Conservation (phyloP, 2,113 vertebrate genomes). For the Python bivittatus region DNA sequence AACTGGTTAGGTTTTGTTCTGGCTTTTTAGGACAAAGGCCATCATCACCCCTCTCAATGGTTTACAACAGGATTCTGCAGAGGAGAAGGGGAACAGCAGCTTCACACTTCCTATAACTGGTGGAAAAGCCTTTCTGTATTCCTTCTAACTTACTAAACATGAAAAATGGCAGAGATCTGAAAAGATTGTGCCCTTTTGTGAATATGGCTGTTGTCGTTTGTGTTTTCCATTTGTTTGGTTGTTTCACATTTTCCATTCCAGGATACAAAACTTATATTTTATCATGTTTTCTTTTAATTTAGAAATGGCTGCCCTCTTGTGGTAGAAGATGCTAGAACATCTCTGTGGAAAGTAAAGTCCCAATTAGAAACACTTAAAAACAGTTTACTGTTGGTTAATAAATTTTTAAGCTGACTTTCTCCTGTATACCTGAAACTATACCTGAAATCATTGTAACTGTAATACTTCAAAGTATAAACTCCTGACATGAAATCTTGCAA, state of each 20-base stretch:
- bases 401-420: neutral
- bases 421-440: neutral
- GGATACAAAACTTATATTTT: conserved; percentile 25
- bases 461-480: neutral
- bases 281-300: conserved; percentile 29
- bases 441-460: neutral
- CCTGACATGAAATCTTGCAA: neutral
- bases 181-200: conserved; percentile 3
- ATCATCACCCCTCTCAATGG: neutral
- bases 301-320: conserved; percentile 80
- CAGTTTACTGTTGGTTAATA: neutral
- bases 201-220: neutral
- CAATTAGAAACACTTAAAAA: too few species aligned
- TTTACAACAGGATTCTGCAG: neutral
- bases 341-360: neutral
- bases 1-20: neutral
- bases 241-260: neutral
- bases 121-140: neutral
- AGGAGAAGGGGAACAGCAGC: neutral
- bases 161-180: neutral
- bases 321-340: conserved; percentile 61
- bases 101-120: neutral
- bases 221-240: neutral
- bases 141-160: neutral
- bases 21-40: neutral